These are phyloP conservation scores for Colius striatus DNA, from an alignment of 2,113 vertebrate genomes.

Conservation along the genomic window DNA sequence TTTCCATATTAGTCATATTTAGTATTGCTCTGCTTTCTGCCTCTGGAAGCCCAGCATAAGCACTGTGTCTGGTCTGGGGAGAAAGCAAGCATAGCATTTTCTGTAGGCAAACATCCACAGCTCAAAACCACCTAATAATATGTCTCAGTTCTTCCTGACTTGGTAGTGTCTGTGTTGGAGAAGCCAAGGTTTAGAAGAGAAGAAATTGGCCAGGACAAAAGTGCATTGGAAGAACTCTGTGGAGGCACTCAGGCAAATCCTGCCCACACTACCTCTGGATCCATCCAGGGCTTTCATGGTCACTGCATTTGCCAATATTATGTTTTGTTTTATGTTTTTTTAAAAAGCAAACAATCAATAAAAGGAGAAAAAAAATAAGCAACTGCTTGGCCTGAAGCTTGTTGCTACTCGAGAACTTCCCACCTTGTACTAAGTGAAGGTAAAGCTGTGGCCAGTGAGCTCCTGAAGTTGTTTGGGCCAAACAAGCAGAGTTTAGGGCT, in stretches of 20 bases:
- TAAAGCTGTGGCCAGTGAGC: not conserved
- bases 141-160: conserved; percentile 34
- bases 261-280: conserved; percentile 19
- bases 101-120: conserved; percentile 45
- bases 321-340: not conserved
- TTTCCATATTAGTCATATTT: not conserved
- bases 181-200: conserved; percentile 20
- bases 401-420: conserved; percentile 2
- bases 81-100: conserved; percentile 58
- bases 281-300: not conserved
- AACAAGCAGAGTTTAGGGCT: not conserved
- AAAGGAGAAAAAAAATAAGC: not conserved
- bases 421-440: not conserved
- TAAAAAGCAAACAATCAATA: conserved; percentile 42
- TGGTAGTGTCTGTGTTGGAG: conserved; percentile 20
- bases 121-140: conserved; percentile 64
- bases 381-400: conserved; percentile 10
- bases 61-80: not conserved
- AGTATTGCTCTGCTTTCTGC: not conserved
- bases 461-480: not conserved
- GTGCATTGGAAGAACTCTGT: conserved; percentile 32
- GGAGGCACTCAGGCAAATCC: conserved; percentile 8
- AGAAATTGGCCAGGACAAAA: conserved; percentile 34
- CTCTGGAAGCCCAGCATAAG: not conserved
- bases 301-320: not conserved